Evolutionary conservation across 1,140 invertebrate genomes (phyloP).

Genomic region (Acromyrmex heyeri): DNA sequence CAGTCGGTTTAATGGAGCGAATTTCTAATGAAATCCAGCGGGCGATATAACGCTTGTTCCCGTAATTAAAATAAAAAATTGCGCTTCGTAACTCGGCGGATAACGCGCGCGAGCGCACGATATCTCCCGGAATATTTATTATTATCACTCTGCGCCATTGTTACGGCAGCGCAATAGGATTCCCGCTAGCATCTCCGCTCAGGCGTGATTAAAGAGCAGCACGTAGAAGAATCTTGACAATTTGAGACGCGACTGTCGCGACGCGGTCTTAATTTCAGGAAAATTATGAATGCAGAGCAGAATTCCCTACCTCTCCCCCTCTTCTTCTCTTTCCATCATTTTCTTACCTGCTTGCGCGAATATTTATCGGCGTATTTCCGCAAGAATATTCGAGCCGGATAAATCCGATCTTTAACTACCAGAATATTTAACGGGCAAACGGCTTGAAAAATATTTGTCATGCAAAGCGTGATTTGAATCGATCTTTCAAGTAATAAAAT

Average conservation of each 20-base stretch:
- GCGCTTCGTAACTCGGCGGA: constrained; percentile 59
- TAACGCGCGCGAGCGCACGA: constrained; percentile 47
- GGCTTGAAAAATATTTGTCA: constrained; percentile 2
- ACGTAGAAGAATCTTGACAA: constrained; percentile 65
- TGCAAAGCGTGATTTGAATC: constrained; percentile 20
- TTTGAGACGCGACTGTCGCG: constrained; percentile 42
- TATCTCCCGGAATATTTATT: constrained; percentile 61
- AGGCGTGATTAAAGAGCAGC: constrained; percentile 62
- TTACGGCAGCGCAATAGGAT: constrained; percentile 60
- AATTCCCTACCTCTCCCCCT: not conserved
- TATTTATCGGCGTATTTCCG: constrained; percentile 44
- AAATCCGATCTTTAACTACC: constrained; percentile 27
- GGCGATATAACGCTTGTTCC: constrained; percentile 50
- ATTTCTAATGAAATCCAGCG: constrained; percentile 56
- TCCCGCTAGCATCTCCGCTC: constrained; percentile 60
- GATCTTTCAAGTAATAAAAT: constrained; percentile 24
- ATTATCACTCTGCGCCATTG: constrained; percentile 62
- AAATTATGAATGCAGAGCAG: constrained; percentile 65
- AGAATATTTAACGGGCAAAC: constrained; percentile 12
- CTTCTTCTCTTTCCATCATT: not conserved
- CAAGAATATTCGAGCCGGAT: constrained; percentile 43
- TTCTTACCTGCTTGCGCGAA: constrained; percentile 30
- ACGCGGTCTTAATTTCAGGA: constrained; percentile 56
- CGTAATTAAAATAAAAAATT: constrained; percentile 65
- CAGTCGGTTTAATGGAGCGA: constrained; percentile 51